Evolutionary conservation across 2,113 vertebrate genomes (phyloP).

Genomic region (Vidua macroura): DNA sequence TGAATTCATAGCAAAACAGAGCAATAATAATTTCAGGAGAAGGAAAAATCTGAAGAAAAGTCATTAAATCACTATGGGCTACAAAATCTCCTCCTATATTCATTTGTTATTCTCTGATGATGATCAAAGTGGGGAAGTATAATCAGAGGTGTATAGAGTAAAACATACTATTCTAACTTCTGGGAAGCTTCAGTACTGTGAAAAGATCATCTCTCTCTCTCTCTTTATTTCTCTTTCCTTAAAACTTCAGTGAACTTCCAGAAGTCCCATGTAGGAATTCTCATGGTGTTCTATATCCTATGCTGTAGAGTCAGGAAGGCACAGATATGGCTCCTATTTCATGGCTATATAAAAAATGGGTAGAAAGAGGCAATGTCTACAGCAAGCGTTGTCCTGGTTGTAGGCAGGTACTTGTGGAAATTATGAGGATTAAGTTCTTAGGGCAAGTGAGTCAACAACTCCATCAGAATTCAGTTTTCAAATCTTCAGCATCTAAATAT

Average conservation of each 20-base stretch:
- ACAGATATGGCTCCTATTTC: neutral
- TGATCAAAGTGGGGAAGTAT: neutral
- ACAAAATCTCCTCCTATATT: neutral
- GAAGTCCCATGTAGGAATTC: neutral
- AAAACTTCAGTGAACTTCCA: neutral
- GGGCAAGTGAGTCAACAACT: neutral
- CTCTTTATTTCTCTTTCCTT: neutral
- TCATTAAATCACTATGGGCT: neutral
- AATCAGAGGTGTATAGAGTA: neutral
- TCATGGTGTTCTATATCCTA: neutral
- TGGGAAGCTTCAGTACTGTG: neutral
- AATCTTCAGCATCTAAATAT: neutral
- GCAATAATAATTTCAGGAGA: neutral
- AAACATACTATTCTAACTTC: neutral
- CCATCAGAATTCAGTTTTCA: neutral
- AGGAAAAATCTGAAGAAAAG: neutral
- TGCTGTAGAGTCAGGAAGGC: neutral
- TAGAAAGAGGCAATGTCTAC: accelerated
- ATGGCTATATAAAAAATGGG: neutral
- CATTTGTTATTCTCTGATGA: neutral
- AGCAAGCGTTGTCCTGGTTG: accelerated
- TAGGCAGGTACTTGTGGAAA: neutral
- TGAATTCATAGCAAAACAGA: neutral
- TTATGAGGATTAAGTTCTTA: neutral
- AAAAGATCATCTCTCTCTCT: neutral